A percentile compares a stretch with the other conserved stretches of the same genome.
phyloP scores from a whole-genome alignment of 1,140 invertebrate species.

The Daktulosphaira vitifoliae region DNA sequence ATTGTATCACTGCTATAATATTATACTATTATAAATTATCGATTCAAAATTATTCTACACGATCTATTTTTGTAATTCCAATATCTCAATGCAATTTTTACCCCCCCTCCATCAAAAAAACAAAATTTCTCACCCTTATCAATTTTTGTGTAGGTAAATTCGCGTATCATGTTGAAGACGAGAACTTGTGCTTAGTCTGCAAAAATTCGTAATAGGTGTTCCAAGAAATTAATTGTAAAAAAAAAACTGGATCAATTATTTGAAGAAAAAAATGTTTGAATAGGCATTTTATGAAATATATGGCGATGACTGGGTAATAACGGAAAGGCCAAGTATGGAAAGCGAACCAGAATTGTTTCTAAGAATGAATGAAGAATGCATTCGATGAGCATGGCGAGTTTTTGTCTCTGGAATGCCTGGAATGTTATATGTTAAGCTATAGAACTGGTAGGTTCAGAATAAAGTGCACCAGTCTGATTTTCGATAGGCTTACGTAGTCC shows the following conservation, averaged over 20 bases:
- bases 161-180: no score
- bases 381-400: neutral
- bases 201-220: conserved; percentile 24
- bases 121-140: no score
- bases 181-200: conserved; percentile 16
- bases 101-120: no score
- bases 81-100: no score
- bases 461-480: no score
- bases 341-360: conserved; percentile 26
- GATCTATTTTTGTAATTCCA: no score
- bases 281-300: conserved; percentile 21
- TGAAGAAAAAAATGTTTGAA: conserved; percentile 8
- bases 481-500: no score
- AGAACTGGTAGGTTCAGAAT: no score
- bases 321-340: conserved; percentile 22
- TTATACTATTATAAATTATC: no score
- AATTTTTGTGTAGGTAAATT: no score
- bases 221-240: conserved; percentile 14
- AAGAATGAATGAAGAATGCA: conserved; percentile 25
- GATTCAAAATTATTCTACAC: no score
- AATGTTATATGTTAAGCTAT: neutral
- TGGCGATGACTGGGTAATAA: conserved; percentile 31
- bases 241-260: conserved; percentile 24
- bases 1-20: no score
- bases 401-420: conserved; percentile 21